Conservation (phyloP, 2,888 invertebrate species). For the Notodonta dromedarius region DNA sequence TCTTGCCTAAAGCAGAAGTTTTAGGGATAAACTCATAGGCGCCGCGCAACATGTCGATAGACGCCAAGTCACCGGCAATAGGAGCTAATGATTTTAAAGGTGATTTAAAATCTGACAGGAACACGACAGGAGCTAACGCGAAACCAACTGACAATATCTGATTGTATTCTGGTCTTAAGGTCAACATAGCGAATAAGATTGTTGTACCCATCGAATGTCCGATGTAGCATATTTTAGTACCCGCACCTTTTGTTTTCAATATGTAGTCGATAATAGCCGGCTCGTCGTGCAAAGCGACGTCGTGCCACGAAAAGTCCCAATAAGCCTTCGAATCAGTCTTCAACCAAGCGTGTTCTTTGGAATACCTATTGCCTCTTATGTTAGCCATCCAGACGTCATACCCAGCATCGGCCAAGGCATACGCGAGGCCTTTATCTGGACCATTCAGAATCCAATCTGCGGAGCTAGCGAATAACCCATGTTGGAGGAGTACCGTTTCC, state of each 20-base stretch:
- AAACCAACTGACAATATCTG: conserved; percentile 86
- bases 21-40: conserved; percentile 89
- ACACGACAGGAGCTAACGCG: conserved; percentile 88
- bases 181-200: conserved; percentile 88
- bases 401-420: conserved; percentile 87
- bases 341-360: conserved; percentile 85
- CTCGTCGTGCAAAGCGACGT: conserved; percentile 94
- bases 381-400: conserved; percentile 94
- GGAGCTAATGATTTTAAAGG: conserved; percentile 88
- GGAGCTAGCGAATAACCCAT: conserved; percentile 91
- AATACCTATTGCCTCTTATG: conserved; percentile 91
- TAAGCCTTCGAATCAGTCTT: conserved; percentile 84
- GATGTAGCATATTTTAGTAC: conserved; percentile 85
- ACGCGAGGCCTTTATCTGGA: conserved; percentile 86
- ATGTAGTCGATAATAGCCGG: conserved; percentile 92
- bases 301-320: conserved; percentile 93
- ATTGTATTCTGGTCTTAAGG: conserved; percentile 87
- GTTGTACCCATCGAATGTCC: conserved; percentile 97
- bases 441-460: conserved; percentile 91
- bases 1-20: conserved; percentile 80
- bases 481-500: conserved; percentile 87
- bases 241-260: conserved; percentile 54
- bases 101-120: conserved; percentile 85
- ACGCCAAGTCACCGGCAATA: conserved; percentile 83
- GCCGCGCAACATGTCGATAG: conserved; percentile 86